Evolutionary conservation across 2,888 invertebrate genomes (phyloP).

Genomic region (Cerastis leucographa): DNA sequence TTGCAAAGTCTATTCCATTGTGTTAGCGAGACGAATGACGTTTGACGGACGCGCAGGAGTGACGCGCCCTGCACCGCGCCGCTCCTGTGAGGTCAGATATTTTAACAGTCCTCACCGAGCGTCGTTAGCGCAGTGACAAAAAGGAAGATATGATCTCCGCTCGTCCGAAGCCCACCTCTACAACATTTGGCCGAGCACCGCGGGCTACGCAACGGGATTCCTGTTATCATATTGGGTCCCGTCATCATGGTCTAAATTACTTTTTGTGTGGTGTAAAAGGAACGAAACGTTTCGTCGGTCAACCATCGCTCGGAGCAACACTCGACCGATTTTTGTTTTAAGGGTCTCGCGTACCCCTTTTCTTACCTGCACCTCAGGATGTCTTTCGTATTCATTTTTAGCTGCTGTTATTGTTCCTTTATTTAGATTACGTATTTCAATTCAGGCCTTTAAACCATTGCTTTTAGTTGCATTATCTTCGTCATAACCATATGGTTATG

Average conservation of each 20-base stretch:
- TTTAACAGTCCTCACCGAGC: constrained; percentile 58
- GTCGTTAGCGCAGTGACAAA: constrained; percentile 73
- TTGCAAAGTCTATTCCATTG: constrained; percentile 89
- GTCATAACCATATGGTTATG: constrained; percentile 35
- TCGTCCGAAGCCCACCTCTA: constrained; percentile 66
- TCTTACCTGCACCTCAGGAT: constrained; percentile 83
- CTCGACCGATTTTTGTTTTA: constrained; percentile 81
- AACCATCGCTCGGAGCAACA: constrained; percentile 84
- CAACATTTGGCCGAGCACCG: constrained; percentile 76
- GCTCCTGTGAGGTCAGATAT: constrained; percentile 75
- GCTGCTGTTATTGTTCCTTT: constrained; percentile 70
- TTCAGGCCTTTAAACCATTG: constrained; percentile 59
- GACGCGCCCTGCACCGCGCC: constrained; percentile 69
- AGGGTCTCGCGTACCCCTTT: constrained; percentile 81
- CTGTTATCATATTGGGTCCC: constrained; percentile 88
- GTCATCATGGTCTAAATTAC: constrained; percentile 86
- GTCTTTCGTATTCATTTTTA: constrained; percentile 73
- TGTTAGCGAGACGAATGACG: constrained; percentile 85
- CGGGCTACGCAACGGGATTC: constrained; percentile 89
- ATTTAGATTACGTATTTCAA: constrained; percentile 70
- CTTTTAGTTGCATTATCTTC: constrained; percentile 45
- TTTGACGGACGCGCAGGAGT: constrained; percentile 84
- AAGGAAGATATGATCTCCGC: constrained; percentile 73
- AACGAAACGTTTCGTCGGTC: constrained; percentile 79
- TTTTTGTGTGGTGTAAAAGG: constrained; percentile 85